Percentiles rank a stretch among this genome's conserved stretches.
Evolutionary conservation across 2,113 vertebrate species (phyloP).

Genomic region (Protobothrops flavoviridis): DNA sequence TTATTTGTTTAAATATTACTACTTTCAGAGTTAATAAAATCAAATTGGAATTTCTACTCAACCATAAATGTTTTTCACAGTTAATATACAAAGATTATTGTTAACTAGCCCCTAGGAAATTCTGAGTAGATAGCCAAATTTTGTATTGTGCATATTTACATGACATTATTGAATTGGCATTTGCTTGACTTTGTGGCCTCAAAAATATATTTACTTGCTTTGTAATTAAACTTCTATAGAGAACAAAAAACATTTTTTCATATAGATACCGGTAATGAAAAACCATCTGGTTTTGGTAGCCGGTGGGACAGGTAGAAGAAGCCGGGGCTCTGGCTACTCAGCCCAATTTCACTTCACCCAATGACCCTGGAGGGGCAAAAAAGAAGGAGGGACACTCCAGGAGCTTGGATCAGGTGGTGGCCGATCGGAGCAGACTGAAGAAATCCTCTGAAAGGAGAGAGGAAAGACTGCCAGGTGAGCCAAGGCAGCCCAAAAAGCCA

Average conservation of each 20-base stretch:
- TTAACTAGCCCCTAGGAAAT: slow-evolving; percentile 9
- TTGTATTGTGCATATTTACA: background rate
- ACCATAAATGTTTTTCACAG: background rate
- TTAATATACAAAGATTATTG: background rate
- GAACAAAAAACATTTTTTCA: background rate
- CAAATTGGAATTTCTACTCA: background rate
- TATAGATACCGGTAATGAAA: background rate
- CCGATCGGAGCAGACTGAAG: too few species aligned
- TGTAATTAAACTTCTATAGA: slow-evolving; percentile 29
- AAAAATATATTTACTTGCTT: slow-evolving; percentile 25
- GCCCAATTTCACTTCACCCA: too few species aligned
- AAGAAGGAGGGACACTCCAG: too few species aligned
- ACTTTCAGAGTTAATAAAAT: background rate
- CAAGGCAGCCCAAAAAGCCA: too few species aligned
- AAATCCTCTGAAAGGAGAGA: too few species aligned
- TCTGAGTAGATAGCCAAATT: slow-evolving; percentile 1
- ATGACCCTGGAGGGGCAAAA: too few species aligned
- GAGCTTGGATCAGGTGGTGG: too few species aligned
- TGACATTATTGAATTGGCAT: background rate
- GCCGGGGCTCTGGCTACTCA: too few species aligned
- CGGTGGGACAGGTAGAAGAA: too few species aligned
- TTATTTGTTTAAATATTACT: slow-evolving; percentile 1
- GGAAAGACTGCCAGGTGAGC: too few species aligned
- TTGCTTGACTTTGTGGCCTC: background rate
- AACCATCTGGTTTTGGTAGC: background rate